Evolutionary conservation across 2,888 invertebrate species (phyloP), one percentile per base, ranked within the genome.

Genomic region (Drosophila stalkeri): DNA sequence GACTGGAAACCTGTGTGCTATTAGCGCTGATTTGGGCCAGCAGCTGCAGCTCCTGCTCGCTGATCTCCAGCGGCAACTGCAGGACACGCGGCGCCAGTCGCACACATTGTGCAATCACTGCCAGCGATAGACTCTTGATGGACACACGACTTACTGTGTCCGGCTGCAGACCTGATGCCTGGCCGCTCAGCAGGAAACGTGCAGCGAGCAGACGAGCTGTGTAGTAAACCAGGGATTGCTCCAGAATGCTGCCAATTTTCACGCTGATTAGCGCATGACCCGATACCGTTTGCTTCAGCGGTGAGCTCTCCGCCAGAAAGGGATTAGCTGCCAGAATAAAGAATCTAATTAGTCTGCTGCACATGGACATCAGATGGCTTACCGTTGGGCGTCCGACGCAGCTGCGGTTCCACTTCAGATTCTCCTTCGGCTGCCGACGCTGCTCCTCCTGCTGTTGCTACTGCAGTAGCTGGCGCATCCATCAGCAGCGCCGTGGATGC

Each of bases 61-160:
- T 95, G 75, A 95, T 95, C 86, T 95, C 95, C 70, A 96, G 88
- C 78, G 94, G 94, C 77, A 96, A 91, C 1, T 96, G 95, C 66
- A 98, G 94, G 6, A 96, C 94, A 77, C 95, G 94, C 0, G 99
- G 98, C 84, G 95, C 95, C 31, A 98, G 91, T 44, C 95, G 94
- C 41, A 98, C 93, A 62, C 97, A 95, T 80, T 96, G 95, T 0
- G 96, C 95, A 27, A 99, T 92, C 90, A 98, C 98, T 62, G 95
- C 95, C 23, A 99, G 91, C 0, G 98, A 97, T 43, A 98, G 94
- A 9, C 97, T 96, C 93, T 99, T 98, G 1, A 98, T 97, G 67
- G 98, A 98, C 37, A 99, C 98, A 41, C 99, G 94, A 41, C 97
- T 96, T 27, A 94, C 94, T 92, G 95, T 95, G 91, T 98, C 98